Base-by-base conservation (phyloP, 64 coral and sea anemone species). In the Pachyseris speciosa region DNA sequence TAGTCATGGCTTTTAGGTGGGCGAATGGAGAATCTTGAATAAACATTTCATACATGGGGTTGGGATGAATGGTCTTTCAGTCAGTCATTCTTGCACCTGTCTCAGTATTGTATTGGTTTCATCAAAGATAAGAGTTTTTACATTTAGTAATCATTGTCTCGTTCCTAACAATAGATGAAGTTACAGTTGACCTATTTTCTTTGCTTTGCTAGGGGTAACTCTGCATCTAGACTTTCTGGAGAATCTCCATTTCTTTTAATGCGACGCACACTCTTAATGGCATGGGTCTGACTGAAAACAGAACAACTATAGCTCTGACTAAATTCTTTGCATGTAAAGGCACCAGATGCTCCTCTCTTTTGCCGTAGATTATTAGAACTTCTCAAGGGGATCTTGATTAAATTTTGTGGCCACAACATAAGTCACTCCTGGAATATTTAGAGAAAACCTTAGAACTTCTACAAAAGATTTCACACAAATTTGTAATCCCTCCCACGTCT, bases 391-490 rank as follows among this genome's bases (percentile, higher is more conserved):
- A 38, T 83, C 78, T 33, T 83, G 78, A 59, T 83, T 83, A 2
- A 83, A 83, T 20, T 83, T 83, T 34, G 42, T 61, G 36, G 20
- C 78, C 27, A 83, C 78, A 27, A 83, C 78, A 83, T 59, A 83
- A 59, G 0, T 22, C 4, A 83, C 78, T 28, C 78, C 78, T 83
- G 52, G 78, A 83, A 83, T 83, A 52, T 57, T 26, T 32, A 83
- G 78, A 52, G 45, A 60, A 60, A 83, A 85, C 42, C 28, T 43
- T 33, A 85, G 61, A 68, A 48, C 83, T 41, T 85, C 61, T n/a
- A 85, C 83, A 85, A 85, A 85, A 87, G 44, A 86, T 20, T 86
- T 86, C 8, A 86, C 44, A 86, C 84, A 86, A 47, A 86, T 86
- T 58, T 74, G 85, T 9, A 87, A 57, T 13, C 85, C 67, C 48